Conservation (phyloP, 2,888 invertebrate genomes). For the Conistra vaccinii region DNA sequence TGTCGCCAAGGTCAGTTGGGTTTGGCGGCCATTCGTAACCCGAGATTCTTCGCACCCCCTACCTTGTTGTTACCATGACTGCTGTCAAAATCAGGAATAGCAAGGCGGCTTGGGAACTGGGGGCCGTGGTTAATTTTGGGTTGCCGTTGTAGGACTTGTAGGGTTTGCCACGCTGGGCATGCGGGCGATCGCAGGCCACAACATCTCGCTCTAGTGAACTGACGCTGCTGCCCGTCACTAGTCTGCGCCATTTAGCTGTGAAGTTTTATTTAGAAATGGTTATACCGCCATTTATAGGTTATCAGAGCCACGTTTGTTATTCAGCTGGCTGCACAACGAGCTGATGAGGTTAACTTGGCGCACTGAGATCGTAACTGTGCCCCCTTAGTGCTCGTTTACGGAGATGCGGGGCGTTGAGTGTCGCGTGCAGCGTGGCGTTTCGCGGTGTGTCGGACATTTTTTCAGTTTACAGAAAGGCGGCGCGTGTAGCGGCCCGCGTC, state of each 20-base stretch:
- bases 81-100: background rate
- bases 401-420: too few relatives aligned
- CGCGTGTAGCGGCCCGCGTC: too few relatives aligned
- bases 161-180: background rate
- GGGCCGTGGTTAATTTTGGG: background rate
- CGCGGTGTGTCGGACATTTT: too few relatives aligned
- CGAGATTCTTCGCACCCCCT: background rate
- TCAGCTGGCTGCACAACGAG: background rate
- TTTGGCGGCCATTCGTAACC: background rate
- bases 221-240: too few relatives aligned
- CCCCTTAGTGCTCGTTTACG: too few relatives aligned
- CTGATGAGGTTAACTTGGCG: background rate
- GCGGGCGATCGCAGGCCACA: too few relatives aligned
- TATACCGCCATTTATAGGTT: background rate
- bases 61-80: background rate
- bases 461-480: too few relatives aligned
- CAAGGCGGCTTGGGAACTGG: background rate
- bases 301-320: background rate
- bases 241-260: too few relatives aligned
- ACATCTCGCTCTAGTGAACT: too few relatives aligned
- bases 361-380: background rate
- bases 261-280: too few relatives aligned
- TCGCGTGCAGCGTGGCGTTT: too few relatives aligned
- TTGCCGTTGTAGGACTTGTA: background rate
- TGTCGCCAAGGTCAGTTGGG: background rate